Percentiles rank a stretch among this genome's conserved stretches.
phyloP scores from a whole-genome alignment of 2,888 invertebrate species.

The Tanypteryx hageni region DNA sequence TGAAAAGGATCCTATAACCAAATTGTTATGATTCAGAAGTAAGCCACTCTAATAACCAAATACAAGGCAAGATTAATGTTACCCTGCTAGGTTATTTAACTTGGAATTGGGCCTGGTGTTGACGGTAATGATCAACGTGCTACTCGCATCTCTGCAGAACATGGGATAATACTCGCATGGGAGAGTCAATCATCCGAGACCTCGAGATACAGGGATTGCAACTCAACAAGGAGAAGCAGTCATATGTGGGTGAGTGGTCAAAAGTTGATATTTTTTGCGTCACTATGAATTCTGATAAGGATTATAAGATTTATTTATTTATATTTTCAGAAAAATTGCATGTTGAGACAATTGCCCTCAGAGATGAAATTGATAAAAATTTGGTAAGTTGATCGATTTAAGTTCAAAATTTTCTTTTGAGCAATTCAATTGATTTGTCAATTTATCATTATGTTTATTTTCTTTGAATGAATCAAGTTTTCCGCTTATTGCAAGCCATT shows the following conservation, averaged over 20 bases:
- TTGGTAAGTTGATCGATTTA: slow-evolving; percentile 66
- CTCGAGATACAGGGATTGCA: slow-evolving; percentile 68
- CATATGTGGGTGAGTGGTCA: slow-evolving; percentile 67
- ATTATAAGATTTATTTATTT: not conserved
- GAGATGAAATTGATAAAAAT: slow-evolving; percentile 68
- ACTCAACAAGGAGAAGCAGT: slow-evolving; percentile 68
- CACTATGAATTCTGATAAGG: not conserved
- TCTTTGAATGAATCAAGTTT: too few species aligned
- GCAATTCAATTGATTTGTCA: too few species aligned
- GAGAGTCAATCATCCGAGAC: slow-evolving; percentile 68
- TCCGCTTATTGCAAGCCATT: too few species aligned
- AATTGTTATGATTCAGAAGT: not conserved
- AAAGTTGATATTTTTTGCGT: not conserved
- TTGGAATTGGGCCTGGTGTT: slow-evolving; percentile 43
- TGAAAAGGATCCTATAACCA: too few species aligned
- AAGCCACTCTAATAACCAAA: not conserved
- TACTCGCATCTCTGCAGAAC: slow-evolving; percentile 67
- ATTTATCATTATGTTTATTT: too few species aligned
- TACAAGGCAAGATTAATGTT: slow-evolving; percentile 43
- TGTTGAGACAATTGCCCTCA: slow-evolving; percentile 68
- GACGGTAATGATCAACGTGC: slow-evolving; percentile 36
- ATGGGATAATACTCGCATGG: slow-evolving; percentile 68
- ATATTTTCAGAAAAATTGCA: slow-evolving; percentile 68
- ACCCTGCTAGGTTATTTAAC: slow-evolving; percentile 48
- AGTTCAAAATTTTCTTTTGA: not conserved